Conservation (phyloP, 2,113 vertebrate genomes). For the Vimba vimba region DNA sequence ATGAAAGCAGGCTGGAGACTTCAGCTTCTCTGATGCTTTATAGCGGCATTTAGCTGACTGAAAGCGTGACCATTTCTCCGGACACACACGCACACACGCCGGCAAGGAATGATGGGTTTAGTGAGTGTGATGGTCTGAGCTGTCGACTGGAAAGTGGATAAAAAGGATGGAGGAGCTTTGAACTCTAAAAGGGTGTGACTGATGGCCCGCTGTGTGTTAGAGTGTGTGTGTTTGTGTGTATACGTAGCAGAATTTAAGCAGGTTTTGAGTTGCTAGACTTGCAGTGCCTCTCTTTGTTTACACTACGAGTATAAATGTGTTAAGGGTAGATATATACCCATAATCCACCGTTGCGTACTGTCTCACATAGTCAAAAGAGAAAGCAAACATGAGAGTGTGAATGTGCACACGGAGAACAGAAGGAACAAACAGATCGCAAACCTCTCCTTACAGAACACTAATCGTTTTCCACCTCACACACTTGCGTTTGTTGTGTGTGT, state of each 20-base stretch:
- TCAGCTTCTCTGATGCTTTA: conserved; percentile 42
- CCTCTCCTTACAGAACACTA: conserved; percentile 20
- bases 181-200: conserved; percentile 45
- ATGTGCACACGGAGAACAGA: background rate
- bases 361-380: background rate
- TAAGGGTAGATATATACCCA: conserved; percentile 18
- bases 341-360: background rate
- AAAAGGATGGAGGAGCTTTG: conserved; percentile 47
- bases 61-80: conserved; percentile 45
- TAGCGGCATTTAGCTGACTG: conserved; percentile 43
- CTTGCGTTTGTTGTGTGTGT: conserved; percentile 5
- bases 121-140: conserved; percentile 34
- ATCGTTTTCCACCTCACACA: conserved; percentile 16
- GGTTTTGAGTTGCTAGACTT: background rate
- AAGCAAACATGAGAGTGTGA: conserved; percentile 22
- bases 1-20: conserved; percentile 42
- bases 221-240: background rate
- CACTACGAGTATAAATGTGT: conserved; percentile 2
- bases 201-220: conserved; percentile 21
- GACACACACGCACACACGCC: conserved; percentile 31
- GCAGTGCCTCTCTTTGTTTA: conserved; percentile 17
- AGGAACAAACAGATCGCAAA: conserved; percentile 25
- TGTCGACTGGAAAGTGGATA: conserved; percentile 47
- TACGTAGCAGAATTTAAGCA: background rate
- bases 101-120: conserved; percentile 36